Conservation (phyloP, 2,888 invertebrate species). For the Philereme vetulata region DNA sequence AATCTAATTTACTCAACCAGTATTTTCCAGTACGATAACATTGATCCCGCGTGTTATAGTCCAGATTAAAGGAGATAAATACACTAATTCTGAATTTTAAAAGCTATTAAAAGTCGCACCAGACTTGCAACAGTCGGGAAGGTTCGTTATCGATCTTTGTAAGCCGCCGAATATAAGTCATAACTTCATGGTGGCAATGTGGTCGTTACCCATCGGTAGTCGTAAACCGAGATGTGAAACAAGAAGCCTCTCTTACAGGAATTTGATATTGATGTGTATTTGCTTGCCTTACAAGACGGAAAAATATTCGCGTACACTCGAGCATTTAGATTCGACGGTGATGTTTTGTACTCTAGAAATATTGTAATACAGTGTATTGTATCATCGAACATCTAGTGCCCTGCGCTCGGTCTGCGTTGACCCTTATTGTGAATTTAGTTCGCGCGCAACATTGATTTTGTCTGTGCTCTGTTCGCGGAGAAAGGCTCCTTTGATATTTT, state of each 20-base stretch:
- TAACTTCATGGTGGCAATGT: slow-evolving; percentile 39
- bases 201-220: slow-evolving; percentile 17
- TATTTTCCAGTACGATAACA: too few species aligned
- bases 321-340: too few species aligned
- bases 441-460: slow-evolving; percentile 15
- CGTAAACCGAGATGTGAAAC: slow-evolving; percentile 45
- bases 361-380: too few species aligned
- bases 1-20: too few species aligned
- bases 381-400: too few species aligned
- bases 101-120: slow-evolving; percentile 1
- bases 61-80: too few species aligned
- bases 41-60: too few species aligned
- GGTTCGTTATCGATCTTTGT: slow-evolving; percentile 23
- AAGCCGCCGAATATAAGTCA: slow-evolving; percentile 33
- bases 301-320: too few species aligned
- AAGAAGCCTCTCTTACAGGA: slow-evolving; percentile 38
- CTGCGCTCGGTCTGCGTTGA: too few species aligned
- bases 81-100: neutral
- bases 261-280: slow-evolving; percentile 29
- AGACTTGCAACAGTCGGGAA: slow-evolving; percentile 15
- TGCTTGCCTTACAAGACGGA: slow-evolving; percentile 11
- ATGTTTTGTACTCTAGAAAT: too few species aligned
- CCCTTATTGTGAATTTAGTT: slow-evolving; percentile 14
- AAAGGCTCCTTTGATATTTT: neutral
- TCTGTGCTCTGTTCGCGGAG: neutral